Conservation (phyloP, 2,888 invertebrate genomes). For the Amblyjoppa proteus region DNA sequence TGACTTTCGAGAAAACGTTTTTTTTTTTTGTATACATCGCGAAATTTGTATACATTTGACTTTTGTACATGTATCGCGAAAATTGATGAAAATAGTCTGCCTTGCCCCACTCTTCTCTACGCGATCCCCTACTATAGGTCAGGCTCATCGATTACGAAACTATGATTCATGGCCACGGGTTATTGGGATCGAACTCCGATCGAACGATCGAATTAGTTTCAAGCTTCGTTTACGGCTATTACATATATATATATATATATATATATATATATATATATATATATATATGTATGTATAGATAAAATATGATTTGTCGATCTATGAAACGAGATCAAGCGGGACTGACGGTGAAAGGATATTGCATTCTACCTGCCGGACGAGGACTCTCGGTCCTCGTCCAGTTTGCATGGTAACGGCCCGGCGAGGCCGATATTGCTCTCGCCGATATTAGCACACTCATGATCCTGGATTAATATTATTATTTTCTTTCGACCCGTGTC, state of each 20-base stretch:
- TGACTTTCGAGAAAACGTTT: no score
- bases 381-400: constrained; percentile 55
- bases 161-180: background rate
- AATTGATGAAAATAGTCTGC: no score
- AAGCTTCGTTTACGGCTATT: constrained; percentile 5
- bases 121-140: constrained; percentile 10
- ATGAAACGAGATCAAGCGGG: constrained; percentile 52
- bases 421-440: constrained; percentile 8
- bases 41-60: no score
- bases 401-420: constrained; percentile 60
- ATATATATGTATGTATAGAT: background rate
- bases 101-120: no score
- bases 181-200: constrained; percentile 30
- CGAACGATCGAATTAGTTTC: constrained; percentile 29
- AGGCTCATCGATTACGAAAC: constrained; percentile 24
- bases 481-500: constrained; percentile 28
- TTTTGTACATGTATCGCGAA: no score
- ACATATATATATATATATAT: background rate
- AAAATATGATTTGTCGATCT: constrained; percentile 35
- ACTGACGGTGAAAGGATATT: constrained; percentile 62
- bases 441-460: background rate
- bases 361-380: constrained; percentile 57
- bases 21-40: no score
- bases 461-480: constrained; percentile 34
- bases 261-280: background rate